Evolutionary conservation across 92 coral and sea anemone species (phyloP).

Genomic region (Siderastrea radians): DNA sequence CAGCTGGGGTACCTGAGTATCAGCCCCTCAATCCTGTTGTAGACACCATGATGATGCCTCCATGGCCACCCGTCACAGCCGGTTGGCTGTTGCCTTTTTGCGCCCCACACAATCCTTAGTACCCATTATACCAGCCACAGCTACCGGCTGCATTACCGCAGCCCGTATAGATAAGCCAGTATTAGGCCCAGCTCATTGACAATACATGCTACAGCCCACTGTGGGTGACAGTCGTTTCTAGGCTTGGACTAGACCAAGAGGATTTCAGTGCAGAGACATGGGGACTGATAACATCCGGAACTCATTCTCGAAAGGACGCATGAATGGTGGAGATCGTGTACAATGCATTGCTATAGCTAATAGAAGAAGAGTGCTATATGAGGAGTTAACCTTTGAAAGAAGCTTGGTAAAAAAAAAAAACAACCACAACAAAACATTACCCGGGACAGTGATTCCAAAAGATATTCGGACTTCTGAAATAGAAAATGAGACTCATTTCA

Average conservation of each 20-base stretch:
- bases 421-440: too few species aligned
- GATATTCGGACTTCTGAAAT: too few species aligned
- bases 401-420: neutral
- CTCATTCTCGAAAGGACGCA: neutral
- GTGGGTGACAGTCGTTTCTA: neutral
- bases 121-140: neutral
- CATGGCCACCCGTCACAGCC: slow-evolving; percentile 5
- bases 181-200: neutral
- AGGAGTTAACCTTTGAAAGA: neutral
- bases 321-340: neutral
- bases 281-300: neutral
- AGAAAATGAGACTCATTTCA: neutral
- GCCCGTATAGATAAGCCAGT: slow-evolving; percentile 22
- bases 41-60: neutral
- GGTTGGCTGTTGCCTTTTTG: neutral
- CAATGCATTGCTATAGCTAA: neutral
- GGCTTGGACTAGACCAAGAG: neutral
- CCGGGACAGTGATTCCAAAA: neutral
- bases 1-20: slow-evolving; percentile 24
- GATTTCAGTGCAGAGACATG: neutral
- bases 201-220: neutral
- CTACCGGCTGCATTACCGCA: neutral
- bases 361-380: neutral
- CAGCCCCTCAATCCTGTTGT: slow-evolving; percentile 17
- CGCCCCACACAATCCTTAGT: neutral